Conservation (phyloP, 2,888 invertebrate species). For the Stictocephala bisonia region DNA sequence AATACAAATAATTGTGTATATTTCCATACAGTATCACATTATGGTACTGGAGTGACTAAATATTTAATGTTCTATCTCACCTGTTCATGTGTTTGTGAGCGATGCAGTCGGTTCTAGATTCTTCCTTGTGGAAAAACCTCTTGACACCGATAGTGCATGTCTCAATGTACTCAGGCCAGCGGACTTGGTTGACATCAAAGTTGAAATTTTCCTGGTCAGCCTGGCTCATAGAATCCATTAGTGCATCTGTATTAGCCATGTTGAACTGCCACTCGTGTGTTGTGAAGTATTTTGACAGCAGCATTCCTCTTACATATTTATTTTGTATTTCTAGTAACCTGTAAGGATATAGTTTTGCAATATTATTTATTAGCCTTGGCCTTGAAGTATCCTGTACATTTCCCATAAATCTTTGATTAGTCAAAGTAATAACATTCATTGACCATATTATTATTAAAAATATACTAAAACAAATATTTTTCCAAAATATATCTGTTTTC, state of each 20-base stretch:
- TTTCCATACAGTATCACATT: too few relatives aligned
- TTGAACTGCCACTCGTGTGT: conserved; percentile 92
- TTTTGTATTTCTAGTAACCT: conserved; percentile 89
- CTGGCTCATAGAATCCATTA: conserved; percentile 72
- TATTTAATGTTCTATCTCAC: too few relatives aligned
- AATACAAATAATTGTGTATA: too few relatives aligned
- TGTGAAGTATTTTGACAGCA: conserved; percentile 90
- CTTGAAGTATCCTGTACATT: too few relatives aligned
- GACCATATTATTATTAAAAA: too few relatives aligned
- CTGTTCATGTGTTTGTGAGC: neutral
- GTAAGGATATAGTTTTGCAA: too few relatives aligned
- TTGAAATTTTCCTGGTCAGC: conserved; percentile 81
- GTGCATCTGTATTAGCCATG: conserved; percentile 81
- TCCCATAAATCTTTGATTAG: too few relatives aligned
- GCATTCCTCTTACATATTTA: conserved; percentile 85
- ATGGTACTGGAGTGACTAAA: too few relatives aligned
- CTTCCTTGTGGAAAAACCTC: conserved; percentile 88
- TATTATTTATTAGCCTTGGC: too few relatives aligned
- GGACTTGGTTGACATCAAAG: conserved; percentile 86
- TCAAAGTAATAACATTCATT: too few relatives aligned
- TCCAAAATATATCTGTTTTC: too few relatives aligned
- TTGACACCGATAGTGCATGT: conserved; percentile 90
- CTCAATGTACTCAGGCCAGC: conserved; percentile 92
- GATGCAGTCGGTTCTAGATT: neutral
- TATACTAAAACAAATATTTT: too few relatives aligned